Percentiles rank a stretch among this genome's conserved stretches.
Evolutionary conservation across 2,888 invertebrate species (phyloP).

Genomic region (Hydraecia micacea): DNA sequence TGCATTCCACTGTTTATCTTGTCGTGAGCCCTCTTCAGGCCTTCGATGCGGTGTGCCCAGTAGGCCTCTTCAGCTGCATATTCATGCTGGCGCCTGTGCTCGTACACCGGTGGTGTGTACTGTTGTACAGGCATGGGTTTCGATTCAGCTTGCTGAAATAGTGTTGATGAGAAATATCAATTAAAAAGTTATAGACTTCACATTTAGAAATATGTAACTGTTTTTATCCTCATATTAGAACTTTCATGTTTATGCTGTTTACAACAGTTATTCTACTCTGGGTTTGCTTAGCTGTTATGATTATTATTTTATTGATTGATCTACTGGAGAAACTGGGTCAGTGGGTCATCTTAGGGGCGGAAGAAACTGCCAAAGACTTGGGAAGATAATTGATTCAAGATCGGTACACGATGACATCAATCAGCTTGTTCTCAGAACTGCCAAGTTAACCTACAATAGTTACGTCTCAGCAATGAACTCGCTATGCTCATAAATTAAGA

Average conservation of each 20-base stretch:
- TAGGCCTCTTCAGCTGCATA: constrained; percentile 85
- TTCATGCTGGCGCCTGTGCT: constrained; percentile 78
- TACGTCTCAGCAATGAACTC: constrained; percentile 47
- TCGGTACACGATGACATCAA: constrained; percentile 17
- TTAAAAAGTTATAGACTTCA: not conserved
- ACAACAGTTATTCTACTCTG: not conserved
- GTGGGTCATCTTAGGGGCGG: too few relatives aligned
- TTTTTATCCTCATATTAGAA: not conserved
- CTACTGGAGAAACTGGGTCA: not conserved
- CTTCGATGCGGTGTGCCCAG: constrained; percentile 86
- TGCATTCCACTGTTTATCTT: constrained; percentile 85
- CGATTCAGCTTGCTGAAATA: constrained; percentile 81
- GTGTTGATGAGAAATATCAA: not conserved
- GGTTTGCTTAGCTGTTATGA: not conserved
- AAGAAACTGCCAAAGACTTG: not conserved
- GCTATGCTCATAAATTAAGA: constrained; percentile 20
- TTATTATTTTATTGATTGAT: not conserved
- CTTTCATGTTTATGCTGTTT: not conserved
- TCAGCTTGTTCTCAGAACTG: constrained; percentile 5
- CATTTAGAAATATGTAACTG: not conserved
- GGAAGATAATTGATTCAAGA: not conserved
- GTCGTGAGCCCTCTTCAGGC: constrained; percentile 84
- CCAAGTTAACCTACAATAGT: constrained; percentile 52
- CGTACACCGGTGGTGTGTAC: constrained; percentile 78
- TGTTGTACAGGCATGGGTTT: constrained; percentile 71